These are phyloP conservation scores for Callithrix jacchus DNA, from an alignment of 2,113 vertebrate genomes.

Conservation along the genomic window DNA sequence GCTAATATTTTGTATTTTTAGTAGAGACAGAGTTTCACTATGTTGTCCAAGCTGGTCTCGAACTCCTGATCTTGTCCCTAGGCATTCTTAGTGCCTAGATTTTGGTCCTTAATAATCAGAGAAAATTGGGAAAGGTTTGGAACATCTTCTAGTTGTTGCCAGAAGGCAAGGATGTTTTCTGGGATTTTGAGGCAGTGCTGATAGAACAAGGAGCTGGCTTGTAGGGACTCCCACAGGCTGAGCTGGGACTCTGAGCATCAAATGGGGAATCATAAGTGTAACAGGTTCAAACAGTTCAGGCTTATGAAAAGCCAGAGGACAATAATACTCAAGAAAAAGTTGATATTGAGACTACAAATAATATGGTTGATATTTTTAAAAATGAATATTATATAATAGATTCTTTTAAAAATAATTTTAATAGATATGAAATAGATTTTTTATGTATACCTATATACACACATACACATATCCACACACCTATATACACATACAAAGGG, in stretches of 20 bases:
- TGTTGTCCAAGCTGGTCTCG: too few species aligned
- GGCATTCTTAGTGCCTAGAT: too few species aligned
- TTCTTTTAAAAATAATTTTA: not conserved
- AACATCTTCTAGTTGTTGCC: not conserved
- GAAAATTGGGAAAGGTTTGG: not conserved
- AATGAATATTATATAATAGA: not conserved
- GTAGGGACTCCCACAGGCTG: too few species aligned
- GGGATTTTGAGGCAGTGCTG: not conserved
- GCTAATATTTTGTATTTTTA: too few species aligned
- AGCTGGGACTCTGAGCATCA: not conserved
- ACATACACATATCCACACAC: not conserved
- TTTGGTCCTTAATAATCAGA: not conserved
- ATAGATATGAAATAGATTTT: not conserved
- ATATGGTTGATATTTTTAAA: not conserved
- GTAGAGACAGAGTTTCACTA: too few species aligned
- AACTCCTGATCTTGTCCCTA: too few species aligned
- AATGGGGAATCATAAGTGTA: not conserved
- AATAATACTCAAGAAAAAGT: not conserved
- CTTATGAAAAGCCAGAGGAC: not conserved
- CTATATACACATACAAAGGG: too few species aligned
- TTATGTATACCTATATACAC: not conserved
- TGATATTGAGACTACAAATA: not conserved
- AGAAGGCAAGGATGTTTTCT: not conserved
- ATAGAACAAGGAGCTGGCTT: not conserved
- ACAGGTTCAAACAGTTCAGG: not conserved